A percentile compares a stretch with the other conserved stretches of the same genome.
Evolutionary conservation across 2,797 vertebrate species (phyloP).

Genomic region (Gambelia wislizenii): DNA sequence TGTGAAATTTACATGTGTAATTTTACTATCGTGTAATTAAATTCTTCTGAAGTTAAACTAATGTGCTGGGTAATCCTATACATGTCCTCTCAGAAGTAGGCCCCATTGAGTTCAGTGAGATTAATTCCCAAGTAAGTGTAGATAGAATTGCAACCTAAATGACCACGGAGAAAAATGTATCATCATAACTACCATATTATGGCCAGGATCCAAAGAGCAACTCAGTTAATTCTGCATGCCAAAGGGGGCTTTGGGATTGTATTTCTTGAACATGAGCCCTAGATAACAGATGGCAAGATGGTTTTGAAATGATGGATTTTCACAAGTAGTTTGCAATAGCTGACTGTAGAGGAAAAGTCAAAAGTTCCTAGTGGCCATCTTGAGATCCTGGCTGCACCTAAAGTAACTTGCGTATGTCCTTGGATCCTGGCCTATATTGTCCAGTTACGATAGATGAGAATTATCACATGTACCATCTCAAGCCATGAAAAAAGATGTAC

Average conservation of each 20-base stretch:
- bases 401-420: background rate
- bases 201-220: background rate
- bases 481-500: background rate
- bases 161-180: background rate
- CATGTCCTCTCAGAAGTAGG: background rate
- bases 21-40: background rate
- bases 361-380: background rate
- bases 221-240: background rate
- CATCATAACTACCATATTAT: background rate
- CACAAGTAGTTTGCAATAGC: background rate
- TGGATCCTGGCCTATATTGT: background rate
- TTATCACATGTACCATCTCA: background rate
- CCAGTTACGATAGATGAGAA: background rate
- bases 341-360: background rate
- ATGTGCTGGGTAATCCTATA: background rate
- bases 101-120: background rate
- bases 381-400: background rate
- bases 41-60: background rate
- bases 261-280: background rate
- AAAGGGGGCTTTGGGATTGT: background rate
- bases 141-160: background rate
- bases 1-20: background rate
- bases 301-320: background rate
- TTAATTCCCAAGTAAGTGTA: background rate
- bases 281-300: background rate